Conservation (phyloP, 2,888 invertebrate genomes). For the Acanthosepion esculentum region DNA sequence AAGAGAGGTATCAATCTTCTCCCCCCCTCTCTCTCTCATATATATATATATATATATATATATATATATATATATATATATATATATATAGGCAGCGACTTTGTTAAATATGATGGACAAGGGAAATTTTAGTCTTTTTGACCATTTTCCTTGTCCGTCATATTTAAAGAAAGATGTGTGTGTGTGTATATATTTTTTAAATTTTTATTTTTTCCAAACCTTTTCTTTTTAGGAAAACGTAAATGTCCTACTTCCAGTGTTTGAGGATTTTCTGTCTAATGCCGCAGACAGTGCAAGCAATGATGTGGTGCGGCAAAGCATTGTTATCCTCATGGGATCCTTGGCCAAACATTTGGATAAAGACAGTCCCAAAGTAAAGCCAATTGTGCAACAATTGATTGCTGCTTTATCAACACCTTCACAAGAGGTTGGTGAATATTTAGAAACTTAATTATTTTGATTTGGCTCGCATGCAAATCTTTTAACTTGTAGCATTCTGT, state of each 20-base stretch:
- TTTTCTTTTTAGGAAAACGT: constrained; percentile 75
- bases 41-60: too few relatives aligned
- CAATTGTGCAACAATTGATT: constrained; percentile 93
- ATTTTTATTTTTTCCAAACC: background rate
- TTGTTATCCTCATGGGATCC: constrained; percentile 97
- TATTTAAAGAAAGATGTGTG: too few relatives aligned
- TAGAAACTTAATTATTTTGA: background rate
- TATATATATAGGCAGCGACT: too few relatives aligned
- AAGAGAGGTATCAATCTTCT: background rate
- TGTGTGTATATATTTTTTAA: too few relatives aligned
- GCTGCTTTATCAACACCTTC: constrained; percentile 96
- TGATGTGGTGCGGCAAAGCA: constrained; percentile 95
- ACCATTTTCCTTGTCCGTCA: too few relatives aligned
- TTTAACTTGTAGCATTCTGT: background rate
- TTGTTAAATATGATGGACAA: too few relatives aligned
- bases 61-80: too few relatives aligned
- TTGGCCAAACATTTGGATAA: constrained; percentile 96
- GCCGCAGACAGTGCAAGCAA: constrained; percentile 91
- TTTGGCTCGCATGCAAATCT: background rate
- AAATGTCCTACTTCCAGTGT: constrained; percentile 87
- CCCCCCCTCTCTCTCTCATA: background rate
- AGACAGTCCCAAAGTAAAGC: constrained; percentile 89
- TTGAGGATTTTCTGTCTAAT: constrained; percentile 93
- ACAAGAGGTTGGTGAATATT: constrained; percentile 82
- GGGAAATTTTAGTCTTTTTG: too few relatives aligned